Evolutionary conservation across 2,113 vertebrate species (phyloP).

Genomic region (Eretmochelys imbricata): DNA sequence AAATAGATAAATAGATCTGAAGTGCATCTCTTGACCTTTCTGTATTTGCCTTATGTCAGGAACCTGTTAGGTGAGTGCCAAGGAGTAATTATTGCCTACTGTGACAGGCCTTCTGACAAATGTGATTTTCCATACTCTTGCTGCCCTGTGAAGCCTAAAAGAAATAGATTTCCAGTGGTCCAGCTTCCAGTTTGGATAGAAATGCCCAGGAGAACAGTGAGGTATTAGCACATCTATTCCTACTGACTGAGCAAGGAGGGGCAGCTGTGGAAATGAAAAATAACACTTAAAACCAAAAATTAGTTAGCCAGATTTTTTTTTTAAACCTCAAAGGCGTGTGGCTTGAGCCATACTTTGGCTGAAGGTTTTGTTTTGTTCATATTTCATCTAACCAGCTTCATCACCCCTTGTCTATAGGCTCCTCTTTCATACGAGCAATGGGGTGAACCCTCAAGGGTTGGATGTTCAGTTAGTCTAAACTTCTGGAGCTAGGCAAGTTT

Average conservation of each 20-base stretch:
- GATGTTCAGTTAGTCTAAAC: conserved; percentile 60
- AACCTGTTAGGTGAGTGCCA: conserved; percentile 28
- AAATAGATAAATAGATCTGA: conserved; percentile 47
- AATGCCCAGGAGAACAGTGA: conserved; percentile 11
- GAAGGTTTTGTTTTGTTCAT: conserved; percentile 29
- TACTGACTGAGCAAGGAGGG: conserved; percentile 36
- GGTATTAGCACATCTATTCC: background rate
- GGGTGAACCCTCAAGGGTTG: conserved; percentile 49
- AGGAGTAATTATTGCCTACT: conserved; percentile 26
- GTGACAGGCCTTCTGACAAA: conserved; percentile 9
- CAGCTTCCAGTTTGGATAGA: conserved; percentile 14
- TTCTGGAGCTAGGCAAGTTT: conserved; percentile 16
- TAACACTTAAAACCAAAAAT: background rate
- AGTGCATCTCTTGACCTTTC: conserved; percentile 17
- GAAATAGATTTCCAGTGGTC: background rate
- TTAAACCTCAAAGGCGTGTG: conserved; percentile 20
- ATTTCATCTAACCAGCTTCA: conserved; percentile 36
- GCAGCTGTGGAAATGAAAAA: conserved; percentile 16
- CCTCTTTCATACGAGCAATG: background rate
- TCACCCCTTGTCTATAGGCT: background rate
- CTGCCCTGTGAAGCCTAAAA: background rate
- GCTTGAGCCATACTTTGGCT: conserved; percentile 33
- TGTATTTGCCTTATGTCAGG: conserved; percentile 40
- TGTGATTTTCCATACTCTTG: conserved; percentile 36
- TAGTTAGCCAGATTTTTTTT: conserved; percentile 37